Evolutionary conservation across 1,140 invertebrate genomes (phyloP).

Genomic region (Drosophila nikananu): DNA sequence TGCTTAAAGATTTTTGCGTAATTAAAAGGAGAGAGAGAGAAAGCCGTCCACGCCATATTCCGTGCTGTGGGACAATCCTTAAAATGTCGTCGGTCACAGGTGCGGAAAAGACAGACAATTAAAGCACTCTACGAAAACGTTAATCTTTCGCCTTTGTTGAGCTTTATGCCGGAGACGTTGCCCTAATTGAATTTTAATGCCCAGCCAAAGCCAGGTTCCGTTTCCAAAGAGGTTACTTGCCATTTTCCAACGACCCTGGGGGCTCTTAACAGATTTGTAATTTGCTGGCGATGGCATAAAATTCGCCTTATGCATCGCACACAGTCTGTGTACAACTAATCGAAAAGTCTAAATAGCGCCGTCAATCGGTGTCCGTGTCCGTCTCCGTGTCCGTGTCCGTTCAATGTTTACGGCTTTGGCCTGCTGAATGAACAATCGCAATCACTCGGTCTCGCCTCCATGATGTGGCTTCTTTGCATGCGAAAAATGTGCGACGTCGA

Average conservation of each 20-base stretch:
- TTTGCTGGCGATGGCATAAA: conserved; percentile 42
- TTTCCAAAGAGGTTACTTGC: conserved; percentile 14
- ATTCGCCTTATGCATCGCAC: conserved; percentile 1
- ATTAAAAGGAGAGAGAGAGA: conserved; percentile 58
- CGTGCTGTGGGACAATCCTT: conserved; percentile 63
- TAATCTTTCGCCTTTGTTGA: conserved; percentile 27
- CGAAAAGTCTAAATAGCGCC: conserved; percentile 60
- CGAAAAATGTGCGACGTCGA: conserved; percentile 32
- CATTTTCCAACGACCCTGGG: conserved; percentile 32
- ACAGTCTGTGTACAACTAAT: conserved; percentile 42
- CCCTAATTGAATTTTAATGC: conserved; percentile 80
- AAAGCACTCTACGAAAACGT: conserved; percentile 17
- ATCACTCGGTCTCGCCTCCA: conserved; percentile 9
- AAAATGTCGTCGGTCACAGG: conserved; percentile 16
- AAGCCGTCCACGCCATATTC: conserved; percentile 54
- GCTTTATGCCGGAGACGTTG: conserved; percentile 40
- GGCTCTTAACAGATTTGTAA: conserved; percentile 45
- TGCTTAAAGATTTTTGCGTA: conserved; percentile 66
- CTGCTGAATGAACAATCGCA: conserved; percentile 33
- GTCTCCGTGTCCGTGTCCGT: conserved; percentile 8
- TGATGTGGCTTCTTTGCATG: conserved; percentile 52
- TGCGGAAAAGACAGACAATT: conserved; percentile 27
- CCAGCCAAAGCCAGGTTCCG: conserved; percentile 4
- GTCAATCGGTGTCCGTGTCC: conserved; percentile 31
- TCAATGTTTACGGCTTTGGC: conserved; percentile 52